Conservation (phyloP, 2,888 invertebrate species). For the Drosophila quasianomalipes region DNA sequence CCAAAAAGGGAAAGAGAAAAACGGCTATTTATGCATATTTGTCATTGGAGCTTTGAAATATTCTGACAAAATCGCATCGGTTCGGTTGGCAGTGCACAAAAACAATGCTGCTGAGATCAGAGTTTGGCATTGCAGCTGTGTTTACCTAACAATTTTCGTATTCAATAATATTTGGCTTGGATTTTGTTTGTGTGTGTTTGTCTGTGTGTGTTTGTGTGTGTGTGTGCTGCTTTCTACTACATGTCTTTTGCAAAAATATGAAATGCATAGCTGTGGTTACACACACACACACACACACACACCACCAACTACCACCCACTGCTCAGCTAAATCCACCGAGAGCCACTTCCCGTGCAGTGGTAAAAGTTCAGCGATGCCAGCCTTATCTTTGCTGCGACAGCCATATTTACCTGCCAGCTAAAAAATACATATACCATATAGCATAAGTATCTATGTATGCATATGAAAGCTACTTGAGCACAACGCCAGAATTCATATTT, state of each 20-base stretch:
- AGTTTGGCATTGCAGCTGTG: constrained; percentile 65
- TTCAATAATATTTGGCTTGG: constrained; percentile 76
- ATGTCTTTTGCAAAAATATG: constrained; percentile 75
- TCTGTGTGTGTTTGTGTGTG: background rate
- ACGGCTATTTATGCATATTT: constrained; percentile 33
- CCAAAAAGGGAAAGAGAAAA: background rate
- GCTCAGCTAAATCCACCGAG: constrained; percentile 1
- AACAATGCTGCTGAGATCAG: constrained; percentile 48
- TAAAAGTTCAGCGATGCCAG: constrained; percentile 68
- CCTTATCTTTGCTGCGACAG: constrained; percentile 73
- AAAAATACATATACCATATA: constrained; percentile 23
- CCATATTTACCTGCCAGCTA: constrained; percentile 77
- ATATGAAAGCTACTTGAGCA: constrained; percentile 54
- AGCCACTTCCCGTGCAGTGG: constrained; percentile 26
- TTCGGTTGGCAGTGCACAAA: constrained; percentile 46
- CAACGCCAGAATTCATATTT: constrained; percentile 17
- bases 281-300: constrained; percentile 22
- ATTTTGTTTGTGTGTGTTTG: constrained; percentile 44
- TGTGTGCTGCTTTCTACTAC: constrained; percentile 56
- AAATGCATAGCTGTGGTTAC: constrained; percentile 71
- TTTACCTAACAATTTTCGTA: constrained; percentile 75
- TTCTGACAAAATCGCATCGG: constrained; percentile 46
- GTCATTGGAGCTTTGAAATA: constrained; percentile 48
- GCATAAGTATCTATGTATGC: constrained; percentile 14
- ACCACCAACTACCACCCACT: background rate